Conservation (phyloP, 2,113 vertebrate species). For the Sylvia atricapilla region DNA sequence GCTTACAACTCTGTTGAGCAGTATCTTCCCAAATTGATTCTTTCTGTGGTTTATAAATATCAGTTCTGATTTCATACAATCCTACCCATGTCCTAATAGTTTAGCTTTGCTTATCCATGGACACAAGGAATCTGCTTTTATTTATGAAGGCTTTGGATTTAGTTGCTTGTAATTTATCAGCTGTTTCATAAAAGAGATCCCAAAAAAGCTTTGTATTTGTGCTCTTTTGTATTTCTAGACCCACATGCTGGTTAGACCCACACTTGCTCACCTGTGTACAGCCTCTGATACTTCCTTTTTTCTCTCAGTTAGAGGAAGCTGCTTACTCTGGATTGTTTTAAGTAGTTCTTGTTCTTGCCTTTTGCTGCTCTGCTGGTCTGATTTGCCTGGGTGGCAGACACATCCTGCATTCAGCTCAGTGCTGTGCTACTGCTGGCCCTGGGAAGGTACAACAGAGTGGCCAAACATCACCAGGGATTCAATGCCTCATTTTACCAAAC, state of each 20-base stretch:
- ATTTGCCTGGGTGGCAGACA: neutral
- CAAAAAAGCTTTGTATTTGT: neutral
- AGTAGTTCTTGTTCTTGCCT: fast-evolving
- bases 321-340: neutral
- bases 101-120: neutral
- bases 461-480: neutral
- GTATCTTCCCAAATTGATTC: neutral
- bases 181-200: neutral
- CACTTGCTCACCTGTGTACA: neutral
- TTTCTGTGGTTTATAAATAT: neutral
- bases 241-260: neutral
- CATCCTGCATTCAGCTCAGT: neutral
- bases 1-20: neutral
- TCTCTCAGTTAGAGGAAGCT: neutral
- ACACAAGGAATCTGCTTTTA: neutral
- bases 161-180: neutral
- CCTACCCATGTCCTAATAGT: neutral
- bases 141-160: neutral
- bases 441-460: neutral
- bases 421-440: neutral
- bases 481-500: neutral
- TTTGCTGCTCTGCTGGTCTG: neutral
- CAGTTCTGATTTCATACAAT: neutral
- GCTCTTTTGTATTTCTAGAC: neutral
- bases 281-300: neutral